phyloP scores from a whole-genome alignment of 2,797 vertebrate species.

The Kryptopterus vitreolus region DNA sequence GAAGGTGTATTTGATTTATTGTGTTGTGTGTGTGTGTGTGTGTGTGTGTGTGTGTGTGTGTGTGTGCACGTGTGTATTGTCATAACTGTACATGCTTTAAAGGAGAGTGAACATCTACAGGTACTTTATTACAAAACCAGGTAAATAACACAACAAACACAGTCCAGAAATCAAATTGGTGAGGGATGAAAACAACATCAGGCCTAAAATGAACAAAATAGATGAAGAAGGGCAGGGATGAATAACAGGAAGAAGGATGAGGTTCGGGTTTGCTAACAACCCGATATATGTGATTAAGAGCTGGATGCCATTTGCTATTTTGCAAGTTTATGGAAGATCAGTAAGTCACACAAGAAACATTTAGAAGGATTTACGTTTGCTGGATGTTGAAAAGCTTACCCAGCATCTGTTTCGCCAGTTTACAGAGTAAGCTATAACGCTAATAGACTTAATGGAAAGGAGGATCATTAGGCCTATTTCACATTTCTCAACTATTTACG shows the following conservation, averaged over 20 bases:
- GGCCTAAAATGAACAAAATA: not conserved
- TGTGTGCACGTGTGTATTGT: not conserved
- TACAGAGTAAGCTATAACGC: slow-evolving; percentile 46
- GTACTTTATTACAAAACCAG: not conserved
- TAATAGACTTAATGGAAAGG: slow-evolving; percentile 58
- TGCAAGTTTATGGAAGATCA: slow-evolving; percentile 42
- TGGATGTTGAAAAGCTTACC: slow-evolving; percentile 59
- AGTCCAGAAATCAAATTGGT: not conserved
- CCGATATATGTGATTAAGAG: slow-evolving; percentile 3
- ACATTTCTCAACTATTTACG: slow-evolving; percentile 14
- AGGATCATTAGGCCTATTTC: slow-evolving; percentile 51
- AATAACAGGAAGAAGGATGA: not conserved
- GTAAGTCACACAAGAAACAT: slow-evolving; percentile 43
- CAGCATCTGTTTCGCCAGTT: slow-evolving; percentile 51
- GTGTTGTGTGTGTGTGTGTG: not conserved
- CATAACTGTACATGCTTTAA: not conserved
- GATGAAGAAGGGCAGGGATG: not conserved
- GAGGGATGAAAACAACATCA: not conserved
- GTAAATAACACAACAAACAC: not conserved
- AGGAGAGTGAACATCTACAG: not conserved
- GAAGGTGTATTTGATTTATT: not conserved
- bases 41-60: not conserved
- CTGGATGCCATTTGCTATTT: slow-evolving; percentile 28
- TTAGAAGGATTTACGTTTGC: slow-evolving; percentile 55
- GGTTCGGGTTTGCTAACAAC: not conserved